Conservation (phyloP, 2,113 vertebrate genomes). For the Donacobius atricapilla region DNA sequence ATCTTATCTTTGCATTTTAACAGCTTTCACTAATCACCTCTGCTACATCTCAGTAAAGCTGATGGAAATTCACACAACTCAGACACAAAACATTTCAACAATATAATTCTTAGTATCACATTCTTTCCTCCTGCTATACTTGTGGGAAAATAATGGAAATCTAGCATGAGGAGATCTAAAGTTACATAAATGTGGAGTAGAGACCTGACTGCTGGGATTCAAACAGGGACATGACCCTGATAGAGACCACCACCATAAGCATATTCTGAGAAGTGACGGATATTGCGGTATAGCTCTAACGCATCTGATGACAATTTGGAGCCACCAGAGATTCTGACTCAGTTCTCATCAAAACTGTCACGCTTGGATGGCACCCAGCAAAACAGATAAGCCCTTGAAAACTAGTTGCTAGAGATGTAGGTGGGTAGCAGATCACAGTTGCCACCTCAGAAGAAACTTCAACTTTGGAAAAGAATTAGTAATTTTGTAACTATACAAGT, state of each 20-base stretch:
- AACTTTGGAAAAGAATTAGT: not conserved
- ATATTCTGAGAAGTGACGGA: not conserved
- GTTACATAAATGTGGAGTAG: not conserved
- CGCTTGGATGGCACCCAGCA: not conserved
- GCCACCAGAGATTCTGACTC: constrained; percentile 42
- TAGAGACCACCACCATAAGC: not conserved
- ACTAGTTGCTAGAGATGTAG: not conserved
- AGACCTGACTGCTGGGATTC: not conserved
- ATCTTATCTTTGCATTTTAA: not conserved
- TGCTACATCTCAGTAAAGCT: not conserved
- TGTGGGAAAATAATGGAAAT: not conserved
- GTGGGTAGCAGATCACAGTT: not conserved
- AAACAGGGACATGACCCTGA: not conserved
- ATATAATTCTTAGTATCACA: not conserved
- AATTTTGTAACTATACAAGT: not conserved
- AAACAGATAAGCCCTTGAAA: constrained; percentile 3
- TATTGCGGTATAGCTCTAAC: not conserved
- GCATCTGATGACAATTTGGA: constrained; percentile 31
- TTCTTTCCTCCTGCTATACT: not conserved
- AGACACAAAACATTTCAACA: not conserved
- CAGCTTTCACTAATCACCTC: not conserved
- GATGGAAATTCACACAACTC: not conserved
- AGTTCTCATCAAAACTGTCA: constrained; percentile 21
- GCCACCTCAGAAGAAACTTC: not conserved
- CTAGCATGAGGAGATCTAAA: not conserved